A percentile compares a stretch with the other conserved stretches of the same genome.
Evolutionary conservation across 2,888 invertebrate species (phyloP).

Genomic region (Lepidocyrtinus sp.): DNA sequence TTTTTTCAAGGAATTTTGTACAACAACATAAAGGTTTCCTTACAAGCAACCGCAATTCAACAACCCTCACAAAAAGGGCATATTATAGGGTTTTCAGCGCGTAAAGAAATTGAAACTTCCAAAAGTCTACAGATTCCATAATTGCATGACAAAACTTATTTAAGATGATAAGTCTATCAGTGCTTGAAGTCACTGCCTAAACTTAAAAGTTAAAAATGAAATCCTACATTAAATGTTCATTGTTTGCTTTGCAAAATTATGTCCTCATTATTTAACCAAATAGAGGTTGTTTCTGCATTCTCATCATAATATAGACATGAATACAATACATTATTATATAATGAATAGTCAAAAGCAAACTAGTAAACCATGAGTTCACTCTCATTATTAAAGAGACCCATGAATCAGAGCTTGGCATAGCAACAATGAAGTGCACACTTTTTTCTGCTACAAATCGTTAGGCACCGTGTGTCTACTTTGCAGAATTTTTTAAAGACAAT

Average conservation of each 20-base stretch:
- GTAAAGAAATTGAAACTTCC: too few relatives aligned
- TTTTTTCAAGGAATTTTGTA: slow-evolving; percentile 19
- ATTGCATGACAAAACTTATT: too few relatives aligned
- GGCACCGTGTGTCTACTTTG: not conserved
- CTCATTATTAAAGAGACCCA: slow-evolving; percentile 15
- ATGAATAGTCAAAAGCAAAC: too few relatives aligned
- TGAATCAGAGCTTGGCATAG: slow-evolving; percentile 48
- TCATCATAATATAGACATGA: not conserved
- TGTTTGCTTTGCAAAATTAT: not conserved
- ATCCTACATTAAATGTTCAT: not conserved
- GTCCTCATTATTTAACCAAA: slow-evolving; percentile 5
- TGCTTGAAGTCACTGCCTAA: not conserved
- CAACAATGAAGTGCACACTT: slow-evolving; percentile 23
- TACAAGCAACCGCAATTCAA: too few relatives aligned
- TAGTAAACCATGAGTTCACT: slow-evolving; percentile 2
- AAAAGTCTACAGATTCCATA: too few relatives aligned
- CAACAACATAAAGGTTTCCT: too few relatives aligned
- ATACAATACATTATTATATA: slow-evolving; percentile 11
- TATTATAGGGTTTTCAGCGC: too few relatives aligned
- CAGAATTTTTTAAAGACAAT: slow-evolving; percentile 41
- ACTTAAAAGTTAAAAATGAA: not conserved
- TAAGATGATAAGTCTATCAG: too few relatives aligned
- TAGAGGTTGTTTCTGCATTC: not conserved
- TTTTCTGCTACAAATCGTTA: not conserved
- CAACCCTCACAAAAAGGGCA: too few relatives aligned